Evolutionary conservation across 2,888 invertebrate species (phyloP).

Genomic region (Acanthosepion esculentum): DNA sequence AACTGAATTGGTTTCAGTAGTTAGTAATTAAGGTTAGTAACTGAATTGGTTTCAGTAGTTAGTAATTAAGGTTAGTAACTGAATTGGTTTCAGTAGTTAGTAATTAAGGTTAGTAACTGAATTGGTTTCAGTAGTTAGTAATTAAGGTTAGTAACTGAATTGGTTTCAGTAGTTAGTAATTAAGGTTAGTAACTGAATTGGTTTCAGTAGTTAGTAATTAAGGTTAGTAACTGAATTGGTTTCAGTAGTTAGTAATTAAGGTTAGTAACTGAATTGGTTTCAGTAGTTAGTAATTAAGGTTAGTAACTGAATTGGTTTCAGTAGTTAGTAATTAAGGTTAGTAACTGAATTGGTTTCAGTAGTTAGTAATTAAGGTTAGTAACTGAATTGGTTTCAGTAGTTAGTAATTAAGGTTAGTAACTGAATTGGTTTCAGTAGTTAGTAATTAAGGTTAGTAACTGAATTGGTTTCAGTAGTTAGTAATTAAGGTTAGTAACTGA

Average conservation of each 20-base stretch:
- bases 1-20: no score
- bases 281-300: not conserved
- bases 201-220: not conserved
- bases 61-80: not conserved
- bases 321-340: no score
- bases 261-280: not conserved
- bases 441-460: no score
- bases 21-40: not conserved
- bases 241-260: not conserved
- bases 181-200: no score
- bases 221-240: no score
- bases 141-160: not conserved
- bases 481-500: not conserved
- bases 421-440: not conserved
- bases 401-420: not conserved
- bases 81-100: no score
- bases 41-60: no score
- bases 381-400: not conserved
- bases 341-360: not conserved
- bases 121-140: no score
- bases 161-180: not conserved
- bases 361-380: not conserved
- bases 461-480: no score
- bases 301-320: not conserved
- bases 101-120: not conserved